Conservation (phyloP, 2,888 invertebrate species). For the Eupithecia pulchellata region DNA sequence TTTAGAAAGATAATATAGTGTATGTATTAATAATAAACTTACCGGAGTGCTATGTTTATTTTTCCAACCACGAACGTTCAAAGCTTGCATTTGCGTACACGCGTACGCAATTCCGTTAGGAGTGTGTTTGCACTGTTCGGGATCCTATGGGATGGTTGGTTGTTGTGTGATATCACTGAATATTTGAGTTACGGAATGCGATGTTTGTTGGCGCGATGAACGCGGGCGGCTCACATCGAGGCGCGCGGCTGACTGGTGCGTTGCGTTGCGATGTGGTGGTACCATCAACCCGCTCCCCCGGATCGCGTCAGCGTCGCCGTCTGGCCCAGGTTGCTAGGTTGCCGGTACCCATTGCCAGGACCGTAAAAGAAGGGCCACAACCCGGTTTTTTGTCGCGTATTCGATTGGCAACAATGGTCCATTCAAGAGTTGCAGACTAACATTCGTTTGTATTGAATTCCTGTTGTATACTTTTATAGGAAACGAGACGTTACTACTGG, state of each 20-base stretch:
- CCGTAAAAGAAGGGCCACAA: constrained; percentile 75
- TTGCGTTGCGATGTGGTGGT: constrained; percentile 38
- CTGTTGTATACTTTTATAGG: not conserved
- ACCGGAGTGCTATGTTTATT: constrained; percentile 80
- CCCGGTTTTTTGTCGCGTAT: constrained; percentile 77
- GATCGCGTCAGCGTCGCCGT: constrained; percentile 46
- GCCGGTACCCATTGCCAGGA: constrained; percentile 55
- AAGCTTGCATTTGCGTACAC: constrained; percentile 70
- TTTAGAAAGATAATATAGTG: constrained; percentile 49
- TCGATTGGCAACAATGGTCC: constrained; percentile 77
- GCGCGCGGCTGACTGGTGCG: constrained; percentile 71
- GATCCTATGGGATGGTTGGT: constrained; percentile 23
- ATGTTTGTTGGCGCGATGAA: constrained; percentile 33
- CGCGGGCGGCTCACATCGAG: constrained; percentile 63
- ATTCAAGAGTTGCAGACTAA: constrained; percentile 46
- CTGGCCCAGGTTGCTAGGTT: constrained; percentile 46
- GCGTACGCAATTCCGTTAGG: constrained; percentile 62
- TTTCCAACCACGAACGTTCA: constrained; percentile 69
- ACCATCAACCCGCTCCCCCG: constrained; percentile 19
- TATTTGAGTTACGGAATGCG: constrained; percentile 36
- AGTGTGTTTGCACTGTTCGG: constrained; percentile 51
- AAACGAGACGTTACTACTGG: not conserved
- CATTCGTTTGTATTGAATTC: not conserved
- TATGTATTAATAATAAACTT: constrained; percentile 64
- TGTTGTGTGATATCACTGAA: constrained; percentile 35